A percentile compares a stretch with the other conserved stretches of the same genome.
Conservation (phyloP, 2,113 vertebrate genomes). For the Oreochromis spilurus region DNA sequence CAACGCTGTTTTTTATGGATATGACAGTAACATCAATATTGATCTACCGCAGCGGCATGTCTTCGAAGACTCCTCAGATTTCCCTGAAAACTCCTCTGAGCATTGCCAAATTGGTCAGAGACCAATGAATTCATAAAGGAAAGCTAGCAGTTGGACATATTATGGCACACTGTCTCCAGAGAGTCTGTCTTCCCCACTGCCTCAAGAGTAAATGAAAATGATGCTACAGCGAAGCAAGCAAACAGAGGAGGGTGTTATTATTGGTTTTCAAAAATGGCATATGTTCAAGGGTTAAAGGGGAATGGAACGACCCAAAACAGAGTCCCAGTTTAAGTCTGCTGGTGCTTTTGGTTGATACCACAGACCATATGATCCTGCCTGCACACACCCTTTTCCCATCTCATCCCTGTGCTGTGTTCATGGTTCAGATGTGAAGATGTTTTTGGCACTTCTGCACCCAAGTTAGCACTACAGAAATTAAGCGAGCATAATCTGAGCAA, state of each 20-base stretch:
- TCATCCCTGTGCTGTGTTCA: background rate
- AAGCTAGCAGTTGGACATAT: conserved; percentile 11
- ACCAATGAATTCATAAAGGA: conserved; percentile 32
- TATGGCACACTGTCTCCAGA: conserved; percentile 33
- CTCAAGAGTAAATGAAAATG: conserved; percentile 33
- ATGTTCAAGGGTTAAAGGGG: background rate
- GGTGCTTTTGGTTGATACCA: too few relatives aligned
- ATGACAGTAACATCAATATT: conserved; percentile 61
- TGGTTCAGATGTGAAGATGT: background rate
- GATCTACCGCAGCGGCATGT: conserved; percentile 34
- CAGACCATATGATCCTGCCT: background rate
- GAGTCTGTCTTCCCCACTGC: conserved; percentile 3
- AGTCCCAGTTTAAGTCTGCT: background rate
- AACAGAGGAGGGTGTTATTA: conserved; percentile 26
- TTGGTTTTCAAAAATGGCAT: background rate
- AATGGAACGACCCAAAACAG: background rate
- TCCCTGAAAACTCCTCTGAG: conserved; percentile 20
- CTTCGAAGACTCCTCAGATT: conserved; percentile 17
- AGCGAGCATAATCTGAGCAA: background rate
- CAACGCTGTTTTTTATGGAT: conserved; percentile 14
- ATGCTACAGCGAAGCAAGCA: conserved; percentile 15
- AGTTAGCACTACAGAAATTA: background rate
- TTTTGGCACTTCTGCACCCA: background rate
- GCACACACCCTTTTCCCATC: background rate
- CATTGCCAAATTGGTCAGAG: conserved; percentile 13